phyloP scores from a whole-genome alignment of 2,888 invertebrate genomes.

The Dolichomitus sp. region DNA sequence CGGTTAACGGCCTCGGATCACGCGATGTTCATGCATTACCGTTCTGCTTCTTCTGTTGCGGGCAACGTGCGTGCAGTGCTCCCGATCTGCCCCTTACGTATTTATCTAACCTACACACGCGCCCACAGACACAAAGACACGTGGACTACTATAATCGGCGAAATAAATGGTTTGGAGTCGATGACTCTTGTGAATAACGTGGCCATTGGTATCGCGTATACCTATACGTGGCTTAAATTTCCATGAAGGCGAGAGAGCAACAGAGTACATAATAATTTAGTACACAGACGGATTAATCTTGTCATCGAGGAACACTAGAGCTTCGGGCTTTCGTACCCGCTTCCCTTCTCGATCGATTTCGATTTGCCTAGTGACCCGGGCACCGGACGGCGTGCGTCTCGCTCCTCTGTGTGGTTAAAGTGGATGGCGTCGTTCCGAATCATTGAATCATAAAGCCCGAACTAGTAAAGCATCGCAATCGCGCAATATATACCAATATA shows the following conservation, averaged over 20 bases:
- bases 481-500: neutral
- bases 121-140: neutral
- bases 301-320: constrained; percentile 31
- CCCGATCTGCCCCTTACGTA: constrained; percentile 49
- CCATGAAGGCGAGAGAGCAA: neutral
- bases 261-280: constrained; percentile 7
- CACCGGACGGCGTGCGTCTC: neutral
- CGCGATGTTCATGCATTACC: constrained; percentile 66
- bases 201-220: too few species aligned
- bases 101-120: constrained; percentile 34
- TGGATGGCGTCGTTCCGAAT: constrained; percentile 49
- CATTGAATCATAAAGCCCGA: constrained; percentile 40
- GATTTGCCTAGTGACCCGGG: constrained; percentile 33
- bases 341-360: constrained; percentile 22
- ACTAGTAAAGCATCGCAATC: constrained; percentile 15
- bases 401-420: constrained; percentile 30
- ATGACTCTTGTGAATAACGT: constrained; percentile 1
- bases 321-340: neutral
- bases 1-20: constrained; percentile 69
- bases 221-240: neutral
- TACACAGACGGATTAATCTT: constrained; percentile 24
- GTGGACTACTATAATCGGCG: neutral
- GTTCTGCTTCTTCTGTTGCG: neutral
- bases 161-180: constrained; percentile 6
- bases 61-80: constrained; percentile 32